Percentiles rank a stretch among this genome's conserved stretches.
Conservation (phyloP, 2,888 invertebrate species). For the Hydrotaea diabolus region DNA sequence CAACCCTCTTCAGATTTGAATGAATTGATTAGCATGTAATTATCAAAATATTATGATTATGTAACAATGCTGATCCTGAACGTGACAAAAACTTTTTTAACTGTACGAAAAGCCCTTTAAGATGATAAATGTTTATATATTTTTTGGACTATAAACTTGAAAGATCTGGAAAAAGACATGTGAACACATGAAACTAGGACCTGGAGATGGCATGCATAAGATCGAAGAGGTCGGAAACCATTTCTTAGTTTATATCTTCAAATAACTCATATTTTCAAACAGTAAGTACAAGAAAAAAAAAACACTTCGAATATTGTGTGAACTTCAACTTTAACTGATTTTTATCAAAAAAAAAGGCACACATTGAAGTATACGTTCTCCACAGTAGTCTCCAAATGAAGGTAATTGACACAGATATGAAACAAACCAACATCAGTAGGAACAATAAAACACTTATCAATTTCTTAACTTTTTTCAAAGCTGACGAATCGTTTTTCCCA, state of each 20-base stretch:
- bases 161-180: too few species aligned
- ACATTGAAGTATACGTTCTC: neutral
- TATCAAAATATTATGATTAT: too few species aligned
- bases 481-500: neutral
- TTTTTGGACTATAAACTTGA: too few species aligned
- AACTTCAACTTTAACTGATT: slow-evolving; percentile 36
- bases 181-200: too few species aligned
- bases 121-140: too few species aligned
- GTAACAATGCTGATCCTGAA: too few species aligned
- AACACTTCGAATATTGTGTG: slow-evolving; percentile 10
- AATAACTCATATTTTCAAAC: neutral
- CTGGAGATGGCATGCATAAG: too few species aligned
- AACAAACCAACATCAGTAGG: neutral
- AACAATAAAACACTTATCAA: slow-evolving; percentile 51
- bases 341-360: slow-evolving; percentile 36
- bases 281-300: neutral
- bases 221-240: too few species aligned
- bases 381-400: slow-evolving; percentile 47
- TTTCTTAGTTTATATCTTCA: neutral
- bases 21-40: too few species aligned
- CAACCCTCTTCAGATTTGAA: too few species aligned
- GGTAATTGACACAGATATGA: slow-evolving; percentile 61
- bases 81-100: too few species aligned
- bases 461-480: slow-evolving; percentile 7
- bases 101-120: too few species aligned